Evolutionary conservation across 37 sponge, comb jelly and placozoan genomes (phyloP).

Genomic region (Beroe forskalii): DNA sequence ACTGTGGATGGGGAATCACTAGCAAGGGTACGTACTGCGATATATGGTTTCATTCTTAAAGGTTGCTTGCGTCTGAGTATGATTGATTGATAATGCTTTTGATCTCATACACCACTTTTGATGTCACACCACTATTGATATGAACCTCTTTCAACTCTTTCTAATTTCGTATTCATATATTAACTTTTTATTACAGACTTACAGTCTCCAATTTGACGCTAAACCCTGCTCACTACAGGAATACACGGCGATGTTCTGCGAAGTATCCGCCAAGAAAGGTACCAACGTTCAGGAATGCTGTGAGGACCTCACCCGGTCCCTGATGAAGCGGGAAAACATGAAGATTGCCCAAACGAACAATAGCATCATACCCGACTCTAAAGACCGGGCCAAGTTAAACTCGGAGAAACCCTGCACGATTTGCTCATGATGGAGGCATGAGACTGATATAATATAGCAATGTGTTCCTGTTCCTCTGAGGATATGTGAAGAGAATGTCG

Average conservation of each 20-base stretch:
- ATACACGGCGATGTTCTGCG: constrained; percentile 57
- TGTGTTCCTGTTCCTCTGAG: no score
- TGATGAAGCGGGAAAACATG: constrained; percentile 57
- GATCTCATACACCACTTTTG: no score
- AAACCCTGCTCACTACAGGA: constrained; percentile 1
- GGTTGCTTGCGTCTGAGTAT: no score
- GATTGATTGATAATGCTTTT: no score
- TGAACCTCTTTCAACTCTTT: no score
- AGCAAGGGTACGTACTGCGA: constrained; percentile 53
- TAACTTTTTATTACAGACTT: no score
- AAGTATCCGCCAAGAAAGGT: constrained; percentile 62
- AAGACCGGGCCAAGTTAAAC: background rate
- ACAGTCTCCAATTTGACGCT: background rate
- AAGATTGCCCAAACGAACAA: constrained; percentile 64
- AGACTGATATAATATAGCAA: no score
- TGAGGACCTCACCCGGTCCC: constrained; percentile 44
- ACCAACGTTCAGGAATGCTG: constrained; percentile 61
- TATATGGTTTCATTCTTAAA: no score
- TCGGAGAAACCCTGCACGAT: constrained; percentile 44
- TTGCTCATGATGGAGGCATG: constrained; percentile 15
- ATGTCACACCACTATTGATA: no score
- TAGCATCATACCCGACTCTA: constrained; percentile 24
- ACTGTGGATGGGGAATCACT: constrained; percentile 54
- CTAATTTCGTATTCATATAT: no score
- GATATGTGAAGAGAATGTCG: no score